These are phyloP conservation scores for Orthochromis malagaraziensis DNA, from an alignment of 2,113 vertebrate species.

Conservation along the genomic window DNA sequence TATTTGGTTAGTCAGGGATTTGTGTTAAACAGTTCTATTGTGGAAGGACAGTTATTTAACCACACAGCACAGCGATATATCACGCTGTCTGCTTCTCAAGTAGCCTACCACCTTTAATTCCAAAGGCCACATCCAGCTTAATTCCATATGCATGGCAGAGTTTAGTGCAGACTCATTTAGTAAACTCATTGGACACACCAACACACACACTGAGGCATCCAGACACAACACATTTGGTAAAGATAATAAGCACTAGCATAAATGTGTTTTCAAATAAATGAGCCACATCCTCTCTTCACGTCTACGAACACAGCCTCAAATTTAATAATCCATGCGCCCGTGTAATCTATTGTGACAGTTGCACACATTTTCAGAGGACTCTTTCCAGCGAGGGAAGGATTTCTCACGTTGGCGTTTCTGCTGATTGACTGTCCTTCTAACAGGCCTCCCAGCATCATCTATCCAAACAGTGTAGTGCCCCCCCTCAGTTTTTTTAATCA, in stretches of 20 bases:
- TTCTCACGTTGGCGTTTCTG: background rate
- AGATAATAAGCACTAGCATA: background rate
- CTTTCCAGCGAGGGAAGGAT: background rate
- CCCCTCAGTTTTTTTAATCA: background rate
- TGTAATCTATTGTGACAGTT: background rate
- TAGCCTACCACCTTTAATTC: slow-evolving; percentile 3
- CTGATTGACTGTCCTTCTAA: background rate
- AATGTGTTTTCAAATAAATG: background rate
- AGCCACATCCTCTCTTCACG: background rate
- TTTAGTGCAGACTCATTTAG: slow-evolving; percentile 42
- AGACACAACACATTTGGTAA: background rate
- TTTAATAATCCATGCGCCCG: background rate
- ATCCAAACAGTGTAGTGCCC: background rate
- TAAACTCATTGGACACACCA: background rate
- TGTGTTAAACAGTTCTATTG: slow-evolving; percentile 61
- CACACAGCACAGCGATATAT: slow-evolving; percentile 32
- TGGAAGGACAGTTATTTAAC: slow-evolving; percentile 70
- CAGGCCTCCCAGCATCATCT: background rate
- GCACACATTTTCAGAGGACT: background rate
- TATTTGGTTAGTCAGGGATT: slow-evolving; percentile 60
- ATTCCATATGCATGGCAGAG: slow-evolving; percentile 21
- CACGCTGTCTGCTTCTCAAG: slow-evolving; percentile 21
- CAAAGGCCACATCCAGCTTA: slow-evolving; percentile 28
- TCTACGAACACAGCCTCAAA: background rate
- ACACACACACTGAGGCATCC: background rate